phyloP scores from a whole-genome alignment of 2,113 vertebrate species.

The Sebastes schlegelii region DNA sequence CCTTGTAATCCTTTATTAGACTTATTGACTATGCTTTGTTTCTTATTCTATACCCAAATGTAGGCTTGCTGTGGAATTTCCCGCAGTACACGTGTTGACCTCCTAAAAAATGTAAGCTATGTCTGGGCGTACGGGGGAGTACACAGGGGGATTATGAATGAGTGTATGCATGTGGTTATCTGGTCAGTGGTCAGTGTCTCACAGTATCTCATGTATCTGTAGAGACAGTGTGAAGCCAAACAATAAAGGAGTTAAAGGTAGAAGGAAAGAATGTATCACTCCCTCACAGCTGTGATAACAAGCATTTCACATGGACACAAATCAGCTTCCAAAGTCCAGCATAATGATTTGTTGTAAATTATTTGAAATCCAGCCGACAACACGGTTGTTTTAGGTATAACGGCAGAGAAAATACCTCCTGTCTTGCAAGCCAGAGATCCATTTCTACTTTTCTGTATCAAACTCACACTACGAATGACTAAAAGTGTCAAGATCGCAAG shows the following conservation, averaged over 20 bases:
- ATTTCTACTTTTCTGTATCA: not conserved
- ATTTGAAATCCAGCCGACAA: not conserved
- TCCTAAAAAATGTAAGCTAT: slow-evolving; percentile 8
- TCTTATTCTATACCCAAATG: not conserved
- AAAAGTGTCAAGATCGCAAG: not conserved
- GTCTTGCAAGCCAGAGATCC: not conserved
- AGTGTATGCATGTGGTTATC: slow-evolving; percentile 15
- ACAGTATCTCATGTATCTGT: slow-evolving; percentile 13
- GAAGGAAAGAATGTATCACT: not conserved
- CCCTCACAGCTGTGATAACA: not conserved
- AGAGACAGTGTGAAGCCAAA: slow-evolving; percentile 27
- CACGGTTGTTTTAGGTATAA: not conserved
- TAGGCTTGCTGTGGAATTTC: slow-evolving; percentile 7
- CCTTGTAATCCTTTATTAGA: not conserved
- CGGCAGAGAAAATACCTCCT: not conserved
- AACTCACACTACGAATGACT: not conserved
- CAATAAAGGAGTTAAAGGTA: not conserved
- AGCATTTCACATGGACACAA: not conserved
- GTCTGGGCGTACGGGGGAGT: not conserved
- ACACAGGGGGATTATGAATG: slow-evolving; percentile 15
- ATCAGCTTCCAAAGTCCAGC: not conserved
- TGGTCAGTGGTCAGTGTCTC: slow-evolving; percentile 18
- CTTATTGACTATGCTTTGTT: not conserved
- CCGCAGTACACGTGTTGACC: slow-evolving; percentile 10
- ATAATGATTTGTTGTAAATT: not conserved